phyloP scores from a whole-genome alignment of 2,113 vertebrate species.

The Acanthochromis polyacanthus region DNA sequence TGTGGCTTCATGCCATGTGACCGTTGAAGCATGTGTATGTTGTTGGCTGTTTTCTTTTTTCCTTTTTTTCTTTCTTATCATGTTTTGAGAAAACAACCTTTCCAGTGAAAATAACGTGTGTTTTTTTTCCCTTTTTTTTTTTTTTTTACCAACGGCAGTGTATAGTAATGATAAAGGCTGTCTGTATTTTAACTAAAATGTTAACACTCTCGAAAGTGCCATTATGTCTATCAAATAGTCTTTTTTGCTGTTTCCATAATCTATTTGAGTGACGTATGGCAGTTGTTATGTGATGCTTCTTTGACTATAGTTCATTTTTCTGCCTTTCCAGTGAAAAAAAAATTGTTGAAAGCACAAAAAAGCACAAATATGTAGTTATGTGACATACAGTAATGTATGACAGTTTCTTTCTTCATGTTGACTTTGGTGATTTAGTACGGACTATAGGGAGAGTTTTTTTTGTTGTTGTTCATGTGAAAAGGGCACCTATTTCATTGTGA shows the following conservation, averaged over 20 bases:
- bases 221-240: not conserved
- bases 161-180: not conserved
- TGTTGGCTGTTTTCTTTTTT: conserved; percentile 15
- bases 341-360: not conserved
- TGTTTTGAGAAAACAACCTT: not conserved
- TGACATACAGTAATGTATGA: not conserved
- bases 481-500: not conserved
- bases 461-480: not conserved
- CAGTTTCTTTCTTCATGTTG: not conserved
- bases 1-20: conserved; percentile 72
- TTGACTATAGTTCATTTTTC: not conserved
- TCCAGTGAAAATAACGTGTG: not conserved
- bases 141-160: not conserved
- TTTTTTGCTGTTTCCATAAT: too few relatives aligned
- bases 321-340: not conserved
- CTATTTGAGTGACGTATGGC: too few relatives aligned
- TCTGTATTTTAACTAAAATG: not conserved
- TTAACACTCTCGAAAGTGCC: not conserved
- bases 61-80: not conserved
- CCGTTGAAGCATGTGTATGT: conserved; percentile 63
- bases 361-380: not conserved
- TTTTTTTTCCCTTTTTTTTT: conserved; percentile 4
- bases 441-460: not conserved
- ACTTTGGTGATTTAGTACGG: not conserved
- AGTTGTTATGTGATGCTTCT: not conserved